phyloP scores from a whole-genome alignment of 2,888 invertebrate genomes.

The Rhagium mordax region DNA sequence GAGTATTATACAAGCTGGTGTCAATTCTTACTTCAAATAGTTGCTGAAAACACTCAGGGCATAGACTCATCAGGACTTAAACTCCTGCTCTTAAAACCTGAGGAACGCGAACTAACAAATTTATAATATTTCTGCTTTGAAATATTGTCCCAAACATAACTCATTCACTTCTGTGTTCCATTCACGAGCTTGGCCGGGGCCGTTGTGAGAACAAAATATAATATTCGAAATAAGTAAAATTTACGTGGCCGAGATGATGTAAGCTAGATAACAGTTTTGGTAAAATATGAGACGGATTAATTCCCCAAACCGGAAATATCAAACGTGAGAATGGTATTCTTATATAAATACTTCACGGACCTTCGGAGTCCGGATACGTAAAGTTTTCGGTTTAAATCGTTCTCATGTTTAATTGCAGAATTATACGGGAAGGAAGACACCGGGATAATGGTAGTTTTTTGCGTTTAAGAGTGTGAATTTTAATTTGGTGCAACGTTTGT shows the following conservation, averaged over 20 bases:
- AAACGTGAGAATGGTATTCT: constrained; percentile 56
- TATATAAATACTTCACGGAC: constrained; percentile 32
- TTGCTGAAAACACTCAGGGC: no score
- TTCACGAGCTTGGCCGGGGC: constrained; percentile 4
- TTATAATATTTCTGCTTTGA: constrained; percentile 2
- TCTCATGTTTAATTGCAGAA: constrained; percentile 32
- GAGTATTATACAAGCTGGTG: no score
- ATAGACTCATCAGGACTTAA: no score
- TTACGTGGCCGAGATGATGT: constrained; percentile 54
- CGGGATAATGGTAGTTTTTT: neutral
- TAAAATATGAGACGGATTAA: constrained; percentile 54
- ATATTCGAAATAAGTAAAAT: constrained; percentile 50
- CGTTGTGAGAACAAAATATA: constrained; percentile 26
- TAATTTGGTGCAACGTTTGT: neutral
- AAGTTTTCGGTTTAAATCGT: constrained; percentile 15
- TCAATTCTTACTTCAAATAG: no score
- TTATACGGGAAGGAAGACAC: constrained; percentile 3
- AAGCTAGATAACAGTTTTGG: constrained; percentile 49
- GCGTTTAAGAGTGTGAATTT: neutral
- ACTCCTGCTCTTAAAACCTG: no score
- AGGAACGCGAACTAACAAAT: neutral
- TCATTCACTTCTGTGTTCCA: constrained; percentile 1
- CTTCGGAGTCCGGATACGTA: constrained; percentile 15
- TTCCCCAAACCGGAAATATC: constrained; percentile 59
- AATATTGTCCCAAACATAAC: neutral